These are phyloP conservation scores for Scortum barcoo DNA, from an alignment of 2,113 vertebrate genomes.

Conservation along the genomic window DNA sequence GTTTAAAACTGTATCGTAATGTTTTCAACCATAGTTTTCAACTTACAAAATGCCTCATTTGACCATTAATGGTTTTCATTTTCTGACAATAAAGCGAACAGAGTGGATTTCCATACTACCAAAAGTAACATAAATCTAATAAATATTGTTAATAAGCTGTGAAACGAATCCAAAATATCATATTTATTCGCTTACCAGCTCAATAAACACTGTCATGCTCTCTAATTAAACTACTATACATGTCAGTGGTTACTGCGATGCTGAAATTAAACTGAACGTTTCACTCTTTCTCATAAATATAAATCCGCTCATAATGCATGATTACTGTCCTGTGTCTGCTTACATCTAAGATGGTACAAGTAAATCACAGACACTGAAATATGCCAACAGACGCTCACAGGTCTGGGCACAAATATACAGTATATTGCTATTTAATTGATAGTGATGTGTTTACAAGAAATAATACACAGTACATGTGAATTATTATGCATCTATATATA, in stretches of 20 bases:
- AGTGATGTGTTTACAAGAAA: constrained; percentile 18
- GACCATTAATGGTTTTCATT: constrained; percentile 24
- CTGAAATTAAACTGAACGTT: neutral
- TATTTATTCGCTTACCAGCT: neutral
- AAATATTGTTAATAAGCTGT: constrained; percentile 3
- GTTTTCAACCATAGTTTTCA: constrained; percentile 22
- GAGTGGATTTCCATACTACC: neutral
- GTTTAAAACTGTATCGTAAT: constrained; percentile 32
- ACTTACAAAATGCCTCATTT: constrained; percentile 25
- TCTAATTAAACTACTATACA: neutral
- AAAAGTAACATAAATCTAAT: neutral
- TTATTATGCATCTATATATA: constrained; percentile 11
- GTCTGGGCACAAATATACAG: neutral
- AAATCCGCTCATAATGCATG: constrained; percentile 3
- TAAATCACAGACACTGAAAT: constrained; percentile 1
- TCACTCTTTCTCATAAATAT: neutral
- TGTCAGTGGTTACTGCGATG: constrained; percentile 1
- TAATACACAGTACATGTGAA: neutral
- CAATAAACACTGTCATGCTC: neutral
- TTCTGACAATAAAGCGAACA: neutral
- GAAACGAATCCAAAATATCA: neutral
- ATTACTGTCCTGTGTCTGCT: neutral
- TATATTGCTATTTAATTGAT: constrained; percentile 17
- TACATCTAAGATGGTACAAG: neutral
- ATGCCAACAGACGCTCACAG: neutral